Evolutionary conservation across 2,113 vertebrate genomes (phyloP).

Genomic region (Melanerpes formicivorus): DNA sequence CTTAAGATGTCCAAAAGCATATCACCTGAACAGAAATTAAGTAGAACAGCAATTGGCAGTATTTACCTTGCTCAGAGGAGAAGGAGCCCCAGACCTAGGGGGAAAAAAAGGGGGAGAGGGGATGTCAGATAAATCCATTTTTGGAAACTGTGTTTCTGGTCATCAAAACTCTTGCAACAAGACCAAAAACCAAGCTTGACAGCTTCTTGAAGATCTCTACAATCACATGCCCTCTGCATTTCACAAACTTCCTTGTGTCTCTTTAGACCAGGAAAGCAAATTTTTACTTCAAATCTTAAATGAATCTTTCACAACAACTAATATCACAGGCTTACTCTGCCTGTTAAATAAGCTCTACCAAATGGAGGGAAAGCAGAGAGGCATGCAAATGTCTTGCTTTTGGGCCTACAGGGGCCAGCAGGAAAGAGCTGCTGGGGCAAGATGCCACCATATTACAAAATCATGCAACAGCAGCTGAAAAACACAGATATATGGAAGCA

Average conservation of each 20-base stretch:
- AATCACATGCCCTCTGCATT: not conserved
- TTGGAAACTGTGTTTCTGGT: not conserved
- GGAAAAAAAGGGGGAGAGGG: not conserved
- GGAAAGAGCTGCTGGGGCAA: not conserved
- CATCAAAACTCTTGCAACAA: not conserved
- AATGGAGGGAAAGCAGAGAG: not conserved
- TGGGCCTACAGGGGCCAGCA: not conserved
- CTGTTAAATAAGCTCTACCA: not conserved
- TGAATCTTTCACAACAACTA: not conserved
- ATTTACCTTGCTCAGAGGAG: slow-evolving; percentile 84
- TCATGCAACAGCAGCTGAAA: not conserved
- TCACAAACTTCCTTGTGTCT: not conserved
- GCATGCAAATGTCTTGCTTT: not conserved
- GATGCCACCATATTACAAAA: not conserved
- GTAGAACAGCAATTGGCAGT: not conserved
- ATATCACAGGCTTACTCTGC: not conserved
- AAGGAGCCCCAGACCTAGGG: slow-evolving; percentile 82
- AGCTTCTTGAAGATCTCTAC: not conserved
- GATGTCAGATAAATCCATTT: slow-evolving; percentile 11
- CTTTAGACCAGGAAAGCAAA: not conserved
- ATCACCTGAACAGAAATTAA: not conserved
- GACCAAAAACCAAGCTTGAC: not conserved
- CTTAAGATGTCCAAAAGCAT: not conserved
- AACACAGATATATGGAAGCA: not conserved
- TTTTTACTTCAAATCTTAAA: not conserved